A percentile compares a stretch with the other conserved stretches of the same genome.
Evolutionary conservation across 2,113 vertebrate genomes (phyloP).

Genomic region (Shinisaurus crocodilurus): DNA sequence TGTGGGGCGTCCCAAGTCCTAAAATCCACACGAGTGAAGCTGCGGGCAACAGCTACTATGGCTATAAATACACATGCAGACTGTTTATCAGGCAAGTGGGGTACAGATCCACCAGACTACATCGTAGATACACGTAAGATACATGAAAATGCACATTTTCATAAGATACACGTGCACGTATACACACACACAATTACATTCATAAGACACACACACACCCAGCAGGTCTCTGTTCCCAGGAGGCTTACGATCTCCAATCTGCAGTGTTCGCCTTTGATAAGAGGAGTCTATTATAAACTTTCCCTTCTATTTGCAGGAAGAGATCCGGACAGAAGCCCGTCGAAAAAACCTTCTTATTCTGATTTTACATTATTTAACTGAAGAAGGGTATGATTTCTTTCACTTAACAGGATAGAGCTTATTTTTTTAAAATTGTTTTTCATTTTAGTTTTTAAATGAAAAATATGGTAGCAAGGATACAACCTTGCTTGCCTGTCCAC

Average conservation of each 20-base stretch:
- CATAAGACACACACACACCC: neutral
- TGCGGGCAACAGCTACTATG: too few species aligned
- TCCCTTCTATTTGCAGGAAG: constrained; percentile 82
- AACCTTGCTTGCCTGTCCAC: neutral
- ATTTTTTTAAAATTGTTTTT: neutral
- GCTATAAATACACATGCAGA: neutral
- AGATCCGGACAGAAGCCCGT: constrained; percentile 85
- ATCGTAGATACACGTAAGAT: too few species aligned
- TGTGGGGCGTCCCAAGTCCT: too few species aligned
- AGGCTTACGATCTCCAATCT: constrained; percentile 24
- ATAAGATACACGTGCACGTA: neutral
- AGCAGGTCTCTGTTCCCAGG: neutral
- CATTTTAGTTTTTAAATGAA: neutral
- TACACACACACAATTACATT: neutral
- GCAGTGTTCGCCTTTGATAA: constrained; percentile 57
- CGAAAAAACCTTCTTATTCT: constrained; percentile 91
- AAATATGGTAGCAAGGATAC: neutral
- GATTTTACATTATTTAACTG: constrained; percentile 90
- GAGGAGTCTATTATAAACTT: constrained; percentile 50
- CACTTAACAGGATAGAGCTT: neutral
- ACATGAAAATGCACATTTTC: neutral
- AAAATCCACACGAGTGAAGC: too few species aligned
- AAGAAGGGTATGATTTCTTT: constrained; percentile 86
- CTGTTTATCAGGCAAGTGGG: neutral
- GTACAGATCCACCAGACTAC: neutral